Evolutionary conservation across 2,113 vertebrate genomes (phyloP), one percentile per base, ranked within the genome.

Genomic region (Eidolon helvum): DNA sequence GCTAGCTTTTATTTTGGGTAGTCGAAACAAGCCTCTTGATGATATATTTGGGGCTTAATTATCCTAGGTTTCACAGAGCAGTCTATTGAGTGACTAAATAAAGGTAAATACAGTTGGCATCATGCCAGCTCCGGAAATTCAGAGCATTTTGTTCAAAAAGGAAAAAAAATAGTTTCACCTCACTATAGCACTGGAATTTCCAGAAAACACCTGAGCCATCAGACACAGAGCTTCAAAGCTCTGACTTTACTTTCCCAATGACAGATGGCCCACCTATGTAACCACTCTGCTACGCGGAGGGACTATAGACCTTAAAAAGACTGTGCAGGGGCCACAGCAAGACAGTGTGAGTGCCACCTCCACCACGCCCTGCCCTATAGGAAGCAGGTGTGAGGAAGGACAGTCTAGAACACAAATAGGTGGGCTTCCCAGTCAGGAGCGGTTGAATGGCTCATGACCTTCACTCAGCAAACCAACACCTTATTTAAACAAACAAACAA

Each of bases 11-110:
- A 93, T 97, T 97, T 87, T 0, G 0, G 53, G 24, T 96, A 93
- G 94, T 96, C 96, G 97, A 95, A 96, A 95, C 38, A 72, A 97
- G 91, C 79, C 94, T 97, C 78, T 92, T 74, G 94, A 74, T 96
- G 89, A 97, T 95, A 91, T 87, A 97, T 97, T 97, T 95, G 80
- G 96, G 74, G 68, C 83, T 95, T 97, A 96, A 97, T 97, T 96
- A 95, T 75, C 94, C 92, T 6, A 0, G 69, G 97, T 98, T 98
- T 91, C 40, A 2, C 89, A 96, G 78, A 96, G 78, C 90, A 96
- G 40, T 91, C 94, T 91, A 57, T 77, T 74, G 96, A 97, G 30
- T 94, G 93, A 93, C 97, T 98, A 96, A 97, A 85, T 95, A 95
- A 96, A 97, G 93, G 97, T 97, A 97, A 98, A 94, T 95, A 93